Evolutionary conservation across 2,113 vertebrate species (phyloP).

Genomic region (Shinisaurus crocodilurus): DNA sequence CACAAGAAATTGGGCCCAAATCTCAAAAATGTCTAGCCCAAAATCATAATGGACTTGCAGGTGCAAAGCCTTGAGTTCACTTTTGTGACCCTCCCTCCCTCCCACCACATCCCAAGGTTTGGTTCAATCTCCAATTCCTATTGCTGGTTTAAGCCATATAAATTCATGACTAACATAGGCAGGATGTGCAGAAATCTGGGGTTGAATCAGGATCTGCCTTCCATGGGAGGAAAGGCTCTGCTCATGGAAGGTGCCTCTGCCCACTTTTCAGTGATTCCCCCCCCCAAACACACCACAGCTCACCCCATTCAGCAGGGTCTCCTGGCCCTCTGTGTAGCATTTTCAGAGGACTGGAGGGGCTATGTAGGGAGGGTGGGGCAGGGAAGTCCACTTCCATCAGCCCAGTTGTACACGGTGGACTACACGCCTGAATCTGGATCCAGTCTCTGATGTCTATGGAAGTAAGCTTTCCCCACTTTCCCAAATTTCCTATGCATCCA

Average conservation of each 20-base stretch:
- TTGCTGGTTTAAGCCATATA: not conserved
- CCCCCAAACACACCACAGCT: no score
- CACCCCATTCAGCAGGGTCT: no score
- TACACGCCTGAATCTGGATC: no score
- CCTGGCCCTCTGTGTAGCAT: no score
- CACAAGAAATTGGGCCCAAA: not conserved
- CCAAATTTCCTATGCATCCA: not conserved
- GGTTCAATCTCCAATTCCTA: not conserved
- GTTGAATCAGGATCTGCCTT: no score
- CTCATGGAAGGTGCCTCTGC: no score
- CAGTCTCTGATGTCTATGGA: not conserved
- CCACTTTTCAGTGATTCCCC: no score
- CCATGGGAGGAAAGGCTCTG: no score
- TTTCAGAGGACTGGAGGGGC: no score
- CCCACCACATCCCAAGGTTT: not conserved
- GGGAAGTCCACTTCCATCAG: no score
- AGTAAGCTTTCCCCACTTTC: not conserved
- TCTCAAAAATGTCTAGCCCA: not conserved
- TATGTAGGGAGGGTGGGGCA: no score
- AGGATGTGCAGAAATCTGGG: not conserved
- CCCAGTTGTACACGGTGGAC: no score
- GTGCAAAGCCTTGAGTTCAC: not conserved
- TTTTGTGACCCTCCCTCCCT: not conserved
- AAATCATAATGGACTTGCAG: not conserved
- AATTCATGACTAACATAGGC: not conserved